Base-by-base conservation (phyloP, 2,113 vertebrate genomes). In the Ictalurus furcatus region DNA sequence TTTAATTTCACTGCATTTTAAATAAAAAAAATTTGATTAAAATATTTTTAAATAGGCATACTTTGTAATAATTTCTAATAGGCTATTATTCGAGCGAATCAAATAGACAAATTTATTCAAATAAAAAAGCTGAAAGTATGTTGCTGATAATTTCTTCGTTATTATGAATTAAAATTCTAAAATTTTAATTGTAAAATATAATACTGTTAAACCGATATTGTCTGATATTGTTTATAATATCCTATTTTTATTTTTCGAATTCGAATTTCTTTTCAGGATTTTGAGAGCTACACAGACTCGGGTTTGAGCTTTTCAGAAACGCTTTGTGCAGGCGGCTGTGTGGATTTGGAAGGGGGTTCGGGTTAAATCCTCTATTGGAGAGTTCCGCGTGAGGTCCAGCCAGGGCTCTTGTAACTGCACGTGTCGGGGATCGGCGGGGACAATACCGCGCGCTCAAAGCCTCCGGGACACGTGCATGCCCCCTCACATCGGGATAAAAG, bases 281-380 rank as follows among this genome's bases (percentile, higher is more conserved):
- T 48, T 85, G 17, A 67, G 8, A 56, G 44, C 23, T 30, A n/a
- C 58, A 30, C 28, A 59, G 30, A 11, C 85, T 86, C n/a, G 52
- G 54, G 30, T 56, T 28, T 34, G 87, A 71, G 83, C 84, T 92
- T 92, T 87, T 78, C 86, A 40, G 40, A 85, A 44, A 83, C 79
- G 54, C 80, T 88, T 94, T 93, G 92, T 92, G 88, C 88, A 91
- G 76, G 28, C 28, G 48, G 65, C 69, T 92, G 80, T 90, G 92
- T 89, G 90, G 21, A 48, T 91, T 91, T 94, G 89, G 93, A 88
- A 81, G 91, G 93, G 69, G 91, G 89, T 90, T 92, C 92, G 93
- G 92, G 93, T 90, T 93, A 94, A 94, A 93, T 93, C 91, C 93
- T 93, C 91, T 91, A 87, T 92, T 94, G 93, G 93, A 92, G 92